phyloP scores from a whole-genome alignment of 2,888 invertebrate species.

The Iselma pallidipennis region DNA sequence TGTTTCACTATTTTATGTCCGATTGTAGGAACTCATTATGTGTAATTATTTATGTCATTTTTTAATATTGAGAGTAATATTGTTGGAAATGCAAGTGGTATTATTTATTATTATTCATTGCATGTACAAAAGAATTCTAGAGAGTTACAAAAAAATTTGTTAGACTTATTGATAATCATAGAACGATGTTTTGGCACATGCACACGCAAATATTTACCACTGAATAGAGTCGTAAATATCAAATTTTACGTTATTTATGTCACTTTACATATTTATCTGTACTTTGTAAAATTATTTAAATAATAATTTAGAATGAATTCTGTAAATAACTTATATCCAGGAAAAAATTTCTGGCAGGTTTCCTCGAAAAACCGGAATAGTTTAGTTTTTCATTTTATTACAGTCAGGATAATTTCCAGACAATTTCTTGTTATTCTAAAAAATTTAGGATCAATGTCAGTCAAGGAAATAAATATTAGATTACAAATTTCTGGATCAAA shows the following conservation, averaged over 20 bases:
- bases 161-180: not conserved
- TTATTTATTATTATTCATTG: not conserved
- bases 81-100: no score
- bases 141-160: not conserved
- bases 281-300: not conserved
- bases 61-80: not conserved
- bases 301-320: no score
- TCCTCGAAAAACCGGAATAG: not conserved
- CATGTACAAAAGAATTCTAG: no score
- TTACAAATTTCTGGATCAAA: no score
- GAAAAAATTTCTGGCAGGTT: not conserved
- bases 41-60: no score
- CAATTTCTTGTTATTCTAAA: no score
- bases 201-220: not conserved
- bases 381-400: no score
- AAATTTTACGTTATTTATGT: not conserved
- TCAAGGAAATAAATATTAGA: no score
- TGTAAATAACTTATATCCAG: no score
- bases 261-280: not conserved
- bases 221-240: not conserved
- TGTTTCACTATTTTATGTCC: not conserved
- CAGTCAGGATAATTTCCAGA: no score
- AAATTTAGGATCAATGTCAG: no score
- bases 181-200: not conserved
- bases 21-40: no score